phyloP scores from a whole-genome alignment of 2,888 invertebrate species.

The Apocheima hispidaria region DNA sequence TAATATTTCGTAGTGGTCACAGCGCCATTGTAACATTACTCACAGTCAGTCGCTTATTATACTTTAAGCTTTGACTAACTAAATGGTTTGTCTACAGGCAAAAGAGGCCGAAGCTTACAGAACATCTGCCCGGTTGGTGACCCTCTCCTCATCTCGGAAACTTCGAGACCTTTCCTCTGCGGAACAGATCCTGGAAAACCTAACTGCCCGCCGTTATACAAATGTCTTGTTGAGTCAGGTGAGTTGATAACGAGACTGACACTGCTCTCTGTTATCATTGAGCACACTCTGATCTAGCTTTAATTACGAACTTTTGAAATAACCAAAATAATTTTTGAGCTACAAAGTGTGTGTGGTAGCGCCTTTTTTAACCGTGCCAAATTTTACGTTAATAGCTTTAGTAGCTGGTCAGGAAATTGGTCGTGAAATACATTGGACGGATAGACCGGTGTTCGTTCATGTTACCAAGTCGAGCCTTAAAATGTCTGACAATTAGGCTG shows the following conservation, averaged over 20 bases:
- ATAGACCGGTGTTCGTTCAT: no score
- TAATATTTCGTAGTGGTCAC: no score
- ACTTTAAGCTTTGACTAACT: no score
- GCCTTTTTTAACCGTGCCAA: neutral
- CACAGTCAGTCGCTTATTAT: no score
- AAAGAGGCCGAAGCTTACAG: slow-evolving; percentile 91
- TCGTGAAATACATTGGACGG: no score
- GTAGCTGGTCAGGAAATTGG: neutral
- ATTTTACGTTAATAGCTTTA: neutral
- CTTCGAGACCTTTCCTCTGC: slow-evolving; percentile 92
- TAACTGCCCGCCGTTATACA: slow-evolving; percentile 92
- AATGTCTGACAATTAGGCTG: no score
- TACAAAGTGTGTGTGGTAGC: neutral
- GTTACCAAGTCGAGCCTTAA: no score
- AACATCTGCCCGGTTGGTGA: slow-evolving; percentile 93
- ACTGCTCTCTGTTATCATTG: no score
- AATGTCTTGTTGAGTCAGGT: slow-evolving; percentile 92
- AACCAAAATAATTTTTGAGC: no score
- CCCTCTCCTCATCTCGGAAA: slow-evolving; percentile 90
- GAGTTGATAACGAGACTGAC: slow-evolving; percentile 42
- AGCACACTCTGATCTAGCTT: no score
- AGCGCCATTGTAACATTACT: no score
- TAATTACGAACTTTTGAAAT: no score
- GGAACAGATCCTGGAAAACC: slow-evolving; percentile 93
- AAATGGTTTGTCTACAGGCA: slow-evolving; percentile 79